phyloP scores from a whole-genome alignment of 2,113 vertebrate species.

The Ammospiza nelsoni region DNA sequence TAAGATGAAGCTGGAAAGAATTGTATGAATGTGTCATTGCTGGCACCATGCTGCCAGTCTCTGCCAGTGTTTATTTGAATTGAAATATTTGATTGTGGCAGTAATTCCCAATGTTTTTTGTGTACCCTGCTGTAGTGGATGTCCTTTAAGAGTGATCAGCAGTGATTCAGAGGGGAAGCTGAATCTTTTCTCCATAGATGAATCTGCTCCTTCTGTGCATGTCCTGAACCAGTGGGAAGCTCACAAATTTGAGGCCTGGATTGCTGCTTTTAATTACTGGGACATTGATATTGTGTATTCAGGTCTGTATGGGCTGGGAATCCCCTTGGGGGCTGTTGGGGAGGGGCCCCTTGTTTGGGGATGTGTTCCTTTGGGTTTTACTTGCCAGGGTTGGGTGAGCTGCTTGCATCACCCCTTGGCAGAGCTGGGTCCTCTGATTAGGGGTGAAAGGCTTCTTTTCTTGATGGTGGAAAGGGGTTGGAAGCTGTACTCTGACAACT shows the following conservation, averaged over 20 bases:
- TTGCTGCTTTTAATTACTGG: conserved; percentile 96
- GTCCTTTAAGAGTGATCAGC: conserved; percentile 83
- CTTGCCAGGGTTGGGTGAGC: not conserved
- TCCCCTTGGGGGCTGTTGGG: not conserved
- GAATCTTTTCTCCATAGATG: conserved; percentile 78
- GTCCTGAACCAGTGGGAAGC: conserved; percentile 86
- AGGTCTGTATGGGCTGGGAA: conserved; percentile 75
- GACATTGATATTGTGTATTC: conserved; percentile 88
- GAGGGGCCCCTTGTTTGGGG: not conserved
- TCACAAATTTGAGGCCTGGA: conserved; percentile 94
- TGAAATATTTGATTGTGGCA: not conserved
- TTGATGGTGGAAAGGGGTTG: not conserved
- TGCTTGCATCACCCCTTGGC: not conserved
- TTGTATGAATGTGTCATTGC: not conserved
- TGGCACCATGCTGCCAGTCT: not conserved
- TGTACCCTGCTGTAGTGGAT: conserved; percentile 32
- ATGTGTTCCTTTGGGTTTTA: not conserved
- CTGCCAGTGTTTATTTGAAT: not conserved
- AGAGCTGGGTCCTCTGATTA: not conserved
- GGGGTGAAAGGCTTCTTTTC: not conserved
- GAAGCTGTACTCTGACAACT: not conserved
- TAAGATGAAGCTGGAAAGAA: not conserved
- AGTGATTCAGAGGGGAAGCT: conserved; percentile 91
- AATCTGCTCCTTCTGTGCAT: conserved; percentile 61
- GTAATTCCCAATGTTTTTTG: not conserved